Evolutionary conservation across 2,888 invertebrate genomes (phyloP).

Genomic region (Cataglyphis cursor): DNA sequence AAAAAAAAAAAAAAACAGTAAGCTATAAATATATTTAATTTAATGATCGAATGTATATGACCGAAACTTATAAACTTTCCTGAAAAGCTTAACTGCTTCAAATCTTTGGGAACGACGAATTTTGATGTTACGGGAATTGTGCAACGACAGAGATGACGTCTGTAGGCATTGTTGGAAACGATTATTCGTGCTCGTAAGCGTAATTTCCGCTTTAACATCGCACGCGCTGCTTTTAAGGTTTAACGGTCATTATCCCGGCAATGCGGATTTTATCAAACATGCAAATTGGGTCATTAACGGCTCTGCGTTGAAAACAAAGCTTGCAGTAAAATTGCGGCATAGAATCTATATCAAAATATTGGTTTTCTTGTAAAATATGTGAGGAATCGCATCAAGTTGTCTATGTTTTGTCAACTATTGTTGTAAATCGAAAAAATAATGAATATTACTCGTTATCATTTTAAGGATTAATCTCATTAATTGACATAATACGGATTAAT

Average conservation of each 20-base stretch:
- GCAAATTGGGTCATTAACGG: constrained; percentile 68
- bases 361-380: constrained; percentile 23
- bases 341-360: constrained; percentile 25
- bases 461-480: not conserved
- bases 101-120: not conserved
- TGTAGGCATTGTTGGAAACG: constrained; percentile 41
- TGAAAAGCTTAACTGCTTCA: not conserved
- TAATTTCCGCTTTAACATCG: constrained; percentile 54
- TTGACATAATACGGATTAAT: too few relatives aligned
- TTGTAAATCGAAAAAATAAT: constrained; percentile 8
- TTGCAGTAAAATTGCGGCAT: constrained; percentile 28
- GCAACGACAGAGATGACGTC: constrained; percentile 15
- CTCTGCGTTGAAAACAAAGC: constrained; percentile 29
- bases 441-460: not conserved
- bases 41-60: not conserved
- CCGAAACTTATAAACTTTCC: not conserved
- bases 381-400: constrained; percentile 1
- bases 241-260: constrained; percentile 65
- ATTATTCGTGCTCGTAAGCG: constrained; percentile 48
- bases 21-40: not conserved
- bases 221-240: constrained; percentile 64
- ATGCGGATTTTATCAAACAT: constrained; percentile 67
- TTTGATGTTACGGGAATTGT: constrained; percentile 15
- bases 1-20: too few relatives aligned
- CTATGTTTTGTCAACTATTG: not conserved